phyloP scores from a whole-genome alignment of 2,888 invertebrate genomes.

The Amphipyra berbera region DNA sequence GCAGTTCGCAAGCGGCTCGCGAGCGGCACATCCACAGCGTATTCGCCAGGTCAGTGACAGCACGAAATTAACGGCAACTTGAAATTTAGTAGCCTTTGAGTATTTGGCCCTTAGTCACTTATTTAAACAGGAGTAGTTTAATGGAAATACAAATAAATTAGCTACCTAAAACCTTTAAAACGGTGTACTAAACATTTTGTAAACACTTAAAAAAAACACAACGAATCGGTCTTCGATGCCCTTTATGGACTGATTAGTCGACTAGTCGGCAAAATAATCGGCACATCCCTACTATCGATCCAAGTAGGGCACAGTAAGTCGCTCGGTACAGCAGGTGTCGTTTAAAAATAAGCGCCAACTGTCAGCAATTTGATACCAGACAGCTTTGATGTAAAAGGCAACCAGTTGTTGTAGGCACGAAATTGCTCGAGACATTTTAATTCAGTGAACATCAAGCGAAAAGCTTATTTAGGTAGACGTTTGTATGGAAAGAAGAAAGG shows the following conservation, averaged over 20 bases:
- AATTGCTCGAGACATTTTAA: constrained; percentile 41
- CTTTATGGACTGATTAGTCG: not conserved
- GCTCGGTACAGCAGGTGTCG: constrained; percentile 47
- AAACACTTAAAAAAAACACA: not conserved
- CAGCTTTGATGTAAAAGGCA: constrained; percentile 49
- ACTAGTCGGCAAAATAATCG: not conserved
- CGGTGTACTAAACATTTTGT: too few species aligned
- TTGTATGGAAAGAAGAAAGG: constrained; percentile 8
- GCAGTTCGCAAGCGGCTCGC: too few species aligned
- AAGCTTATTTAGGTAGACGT: constrained; percentile 22
- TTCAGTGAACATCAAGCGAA: constrained; percentile 32
- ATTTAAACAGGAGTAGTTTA: not conserved
- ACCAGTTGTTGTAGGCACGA: constrained; percentile 34
- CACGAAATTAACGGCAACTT: too few species aligned
- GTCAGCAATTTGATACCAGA: constrained; percentile 57
- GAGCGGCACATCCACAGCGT: too few species aligned
- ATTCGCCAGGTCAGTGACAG: too few species aligned
- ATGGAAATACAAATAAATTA: too few species aligned
- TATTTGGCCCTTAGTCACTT: too few species aligned
- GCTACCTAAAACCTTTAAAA: not conserved
- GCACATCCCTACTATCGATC: constrained; percentile 39
- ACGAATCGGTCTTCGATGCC: not conserved
- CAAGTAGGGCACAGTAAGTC: constrained; percentile 15
- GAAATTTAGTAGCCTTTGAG: too few species aligned
- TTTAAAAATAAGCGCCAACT: constrained; percentile 58